A percentile compares a stretch with the other conserved stretches of the same genome.
Conservation (phyloP, 2,888 invertebrate genomes). For the Acrobasis repandana region DNA sequence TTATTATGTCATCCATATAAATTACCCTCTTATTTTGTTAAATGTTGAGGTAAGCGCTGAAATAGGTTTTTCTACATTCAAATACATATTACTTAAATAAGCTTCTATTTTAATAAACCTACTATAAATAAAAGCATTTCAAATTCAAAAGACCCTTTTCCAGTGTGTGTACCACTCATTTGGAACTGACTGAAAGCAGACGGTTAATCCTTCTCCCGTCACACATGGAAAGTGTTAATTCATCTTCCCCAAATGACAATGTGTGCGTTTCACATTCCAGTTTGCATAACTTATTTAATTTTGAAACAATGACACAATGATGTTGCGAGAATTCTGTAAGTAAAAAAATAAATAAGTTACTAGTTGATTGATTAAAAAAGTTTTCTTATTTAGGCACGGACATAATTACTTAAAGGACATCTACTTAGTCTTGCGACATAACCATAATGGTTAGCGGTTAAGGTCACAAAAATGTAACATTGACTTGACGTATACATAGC, state of each 20-base stretch:
- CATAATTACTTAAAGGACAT: constrained; percentile 58
- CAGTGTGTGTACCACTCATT: constrained; percentile 6
- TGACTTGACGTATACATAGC: constrained; percentile 60
- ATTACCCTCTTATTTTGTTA: neutral
- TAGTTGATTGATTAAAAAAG: neutral
- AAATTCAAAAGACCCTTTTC: neutral
- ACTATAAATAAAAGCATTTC: neutral
- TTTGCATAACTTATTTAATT: neutral
- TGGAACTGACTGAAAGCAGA: constrained; percentile 9
- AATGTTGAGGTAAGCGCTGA: neutral
- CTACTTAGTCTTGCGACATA: constrained; percentile 52
- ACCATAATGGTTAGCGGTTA: constrained; percentile 55
- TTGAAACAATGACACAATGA: neutral
- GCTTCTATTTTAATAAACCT: neutral
- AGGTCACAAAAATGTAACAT: constrained; percentile 82
- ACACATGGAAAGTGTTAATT: constrained; percentile 22
- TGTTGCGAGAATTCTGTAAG: neutral
- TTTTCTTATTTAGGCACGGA: neutral
- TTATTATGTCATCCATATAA: neutral
- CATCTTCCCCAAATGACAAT: constrained; percentile 17
- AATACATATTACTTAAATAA: neutral
- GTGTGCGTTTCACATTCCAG: constrained; percentile 11
- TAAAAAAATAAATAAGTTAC: neutral
- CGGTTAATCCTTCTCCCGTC: constrained; percentile 14
- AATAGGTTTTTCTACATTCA: neutral